These are phyloP conservation scores for Drosophila anomalata DNA, from an alignment of 2,888 invertebrate genomes.

Conservation along the genomic window DNA sequence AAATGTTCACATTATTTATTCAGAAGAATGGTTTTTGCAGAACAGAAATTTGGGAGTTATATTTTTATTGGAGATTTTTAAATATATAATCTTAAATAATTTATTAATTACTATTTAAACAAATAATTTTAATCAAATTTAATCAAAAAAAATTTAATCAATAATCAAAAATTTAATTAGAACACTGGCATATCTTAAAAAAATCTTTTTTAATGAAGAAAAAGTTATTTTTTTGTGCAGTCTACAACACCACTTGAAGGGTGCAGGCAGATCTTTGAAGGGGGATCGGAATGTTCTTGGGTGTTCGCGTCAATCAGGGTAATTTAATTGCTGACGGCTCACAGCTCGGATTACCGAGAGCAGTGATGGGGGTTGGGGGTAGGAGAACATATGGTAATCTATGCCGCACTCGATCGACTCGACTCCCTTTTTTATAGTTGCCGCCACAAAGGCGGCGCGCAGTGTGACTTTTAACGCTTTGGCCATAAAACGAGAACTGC, in stretches of 20 bases:
- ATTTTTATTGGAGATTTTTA: no score
- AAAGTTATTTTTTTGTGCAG: not conserved
- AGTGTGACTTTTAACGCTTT: constrained; percentile 73
- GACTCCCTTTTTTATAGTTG: constrained; percentile 45
- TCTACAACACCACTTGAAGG: constrained; percentile 23
- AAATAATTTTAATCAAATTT: no score
- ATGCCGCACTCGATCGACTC: constrained; percentile 22
- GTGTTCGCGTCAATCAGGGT: constrained; percentile 77
- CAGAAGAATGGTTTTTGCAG: no score
- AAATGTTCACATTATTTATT: no score
- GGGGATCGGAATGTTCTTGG: constrained; percentile 49
- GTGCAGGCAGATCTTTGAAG: not conserved
- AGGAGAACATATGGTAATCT: constrained; percentile 43
- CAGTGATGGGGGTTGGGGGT: not conserved
- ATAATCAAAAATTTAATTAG: no score
- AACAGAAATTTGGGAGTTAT: no score
- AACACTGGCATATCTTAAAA: no score
- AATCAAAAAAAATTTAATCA: no score
- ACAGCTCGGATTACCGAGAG: constrained; percentile 39
- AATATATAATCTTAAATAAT: no score
- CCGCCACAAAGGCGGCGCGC: constrained; percentile 45
- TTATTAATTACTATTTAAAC: no score
- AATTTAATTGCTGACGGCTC: constrained; percentile 52
- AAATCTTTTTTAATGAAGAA: not conserved
- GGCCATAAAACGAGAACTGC: constrained; percentile 52